A percentile compares a stretch with the other conserved stretches of the same genome.
Evolutionary conservation across 2,113 vertebrate genomes (phyloP).

Genomic region (Orthonyx spaldingii): DNA sequence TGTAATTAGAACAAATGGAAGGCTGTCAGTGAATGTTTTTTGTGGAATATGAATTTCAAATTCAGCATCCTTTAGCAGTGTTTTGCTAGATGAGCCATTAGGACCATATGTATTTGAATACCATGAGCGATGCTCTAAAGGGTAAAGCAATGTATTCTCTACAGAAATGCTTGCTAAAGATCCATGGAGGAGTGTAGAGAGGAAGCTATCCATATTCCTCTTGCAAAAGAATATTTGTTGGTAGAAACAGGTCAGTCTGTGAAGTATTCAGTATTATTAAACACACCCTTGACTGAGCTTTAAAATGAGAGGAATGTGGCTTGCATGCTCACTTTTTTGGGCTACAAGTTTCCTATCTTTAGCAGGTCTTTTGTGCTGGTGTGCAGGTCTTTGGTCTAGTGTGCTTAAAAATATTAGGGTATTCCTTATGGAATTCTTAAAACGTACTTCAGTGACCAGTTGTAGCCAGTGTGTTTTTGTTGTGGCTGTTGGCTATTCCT

Average conservation of each 20-base stretch:
- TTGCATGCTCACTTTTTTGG: background rate
- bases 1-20: background rate
- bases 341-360: background rate
- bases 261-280: background rate
- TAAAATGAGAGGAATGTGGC: background rate
- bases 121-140: background rate
- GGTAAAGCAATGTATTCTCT: background rate
- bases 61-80: background rate
- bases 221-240: background rate
- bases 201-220: rapidly evolving
- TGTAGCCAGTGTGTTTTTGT: slow-evolving; percentile 34
- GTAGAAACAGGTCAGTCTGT: background rate
- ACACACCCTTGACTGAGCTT: background rate
- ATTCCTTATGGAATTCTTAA: background rate
- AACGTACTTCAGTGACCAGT: background rate
- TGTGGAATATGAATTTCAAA: background rate
- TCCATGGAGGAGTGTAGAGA: background rate
- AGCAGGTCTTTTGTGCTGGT: background rate
- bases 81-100: background rate
- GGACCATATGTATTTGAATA: background rate
- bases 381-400: background rate
- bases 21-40: background rate
- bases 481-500: slow-evolving; percentile 60
- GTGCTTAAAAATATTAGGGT: background rate
- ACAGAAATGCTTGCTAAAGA: background rate